phyloP scores from a whole-genome alignment of 2,888 invertebrate species.

The Lagria hirta region DNA sequence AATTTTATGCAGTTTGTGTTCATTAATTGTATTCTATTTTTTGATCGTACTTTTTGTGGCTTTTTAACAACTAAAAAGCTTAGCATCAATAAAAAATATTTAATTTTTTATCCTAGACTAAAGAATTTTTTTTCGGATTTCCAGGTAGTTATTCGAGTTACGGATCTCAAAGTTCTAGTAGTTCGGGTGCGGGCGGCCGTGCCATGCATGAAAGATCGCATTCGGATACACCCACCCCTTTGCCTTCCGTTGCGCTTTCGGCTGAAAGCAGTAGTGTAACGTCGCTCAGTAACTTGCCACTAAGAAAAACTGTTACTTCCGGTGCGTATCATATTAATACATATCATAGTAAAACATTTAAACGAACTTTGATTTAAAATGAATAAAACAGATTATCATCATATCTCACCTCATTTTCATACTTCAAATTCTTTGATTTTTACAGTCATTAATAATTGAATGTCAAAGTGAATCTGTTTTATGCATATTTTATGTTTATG shows the following conservation, averaged over 20 bases:
- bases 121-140: constrained; percentile 20
- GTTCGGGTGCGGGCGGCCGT: constrained; percentile 55
- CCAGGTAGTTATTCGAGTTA: constrained; percentile 59
- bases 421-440: no score
- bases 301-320: constrained; percentile 78
- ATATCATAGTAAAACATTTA: background rate
- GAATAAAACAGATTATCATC: no score
- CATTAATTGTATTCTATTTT: no score
- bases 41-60: no score
- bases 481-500: no score
- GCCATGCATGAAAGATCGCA: constrained; percentile 86
- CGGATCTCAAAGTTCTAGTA: constrained; percentile 57
- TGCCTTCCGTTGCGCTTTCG: constrained; percentile 85
- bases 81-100: no score
- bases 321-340: constrained; percentile 55
- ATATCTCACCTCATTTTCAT: no score
- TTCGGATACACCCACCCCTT: constrained; percentile 82
- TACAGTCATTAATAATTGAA: no score
- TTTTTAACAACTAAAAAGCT: no score
- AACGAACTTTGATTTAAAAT: no score
- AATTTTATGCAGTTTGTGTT: background rate
- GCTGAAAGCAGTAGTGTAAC: constrained; percentile 95
- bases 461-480: no score
- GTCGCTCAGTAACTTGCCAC: constrained; percentile 84
- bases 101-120: constrained; percentile 12